Percentiles rank a stretch among this genome's conserved stretches.
Evolutionary conservation across 2,888 invertebrate species (phyloP).

Genomic region (Gandaritis pyraliata): DNA sequence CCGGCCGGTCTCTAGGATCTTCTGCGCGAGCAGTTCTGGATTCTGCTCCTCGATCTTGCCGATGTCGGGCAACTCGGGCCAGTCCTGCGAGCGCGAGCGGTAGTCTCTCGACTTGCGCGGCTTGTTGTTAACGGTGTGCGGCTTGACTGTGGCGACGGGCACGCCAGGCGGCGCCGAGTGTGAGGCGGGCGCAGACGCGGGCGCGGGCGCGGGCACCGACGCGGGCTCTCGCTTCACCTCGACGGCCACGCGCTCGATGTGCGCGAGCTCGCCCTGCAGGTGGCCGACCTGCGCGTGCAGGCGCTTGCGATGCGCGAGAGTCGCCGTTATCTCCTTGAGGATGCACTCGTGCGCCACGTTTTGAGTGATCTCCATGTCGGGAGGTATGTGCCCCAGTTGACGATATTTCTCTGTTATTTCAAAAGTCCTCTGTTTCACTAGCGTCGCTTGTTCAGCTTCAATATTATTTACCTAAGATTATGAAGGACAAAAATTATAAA

Average conservation of each 20-base stretch:
- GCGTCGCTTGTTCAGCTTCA: constrained; percentile 90
- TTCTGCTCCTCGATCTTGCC: constrained; percentile 96
- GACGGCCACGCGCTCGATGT: constrained; percentile 90
- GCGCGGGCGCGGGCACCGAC: constrained; percentile 10
- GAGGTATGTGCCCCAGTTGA: constrained; percentile 81
- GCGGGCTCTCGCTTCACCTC: constrained; percentile 56
- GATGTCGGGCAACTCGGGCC: constrained; percentile 95
- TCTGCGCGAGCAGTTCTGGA: constrained; percentile 94
- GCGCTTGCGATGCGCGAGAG: constrained; percentile 92
- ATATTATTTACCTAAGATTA: constrained; percentile 82
- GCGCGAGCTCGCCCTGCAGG: constrained; percentile 90
- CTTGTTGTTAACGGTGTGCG: constrained; percentile 76
- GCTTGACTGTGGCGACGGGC: constrained; percentile 76
- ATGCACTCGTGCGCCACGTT: constrained; percentile 91
- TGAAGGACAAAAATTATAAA: constrained; percentile 35
- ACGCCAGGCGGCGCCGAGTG: constrained; percentile 41
- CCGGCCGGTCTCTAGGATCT: constrained; percentile 94
- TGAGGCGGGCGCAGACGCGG: constrained; percentile 9
- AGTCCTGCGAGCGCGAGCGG: constrained; percentile 93
- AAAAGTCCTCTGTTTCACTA: constrained; percentile 89
- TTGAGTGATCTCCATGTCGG: constrained; percentile 86
- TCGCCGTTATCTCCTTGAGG: constrained; percentile 93
- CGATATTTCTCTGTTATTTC: constrained; percentile 90
- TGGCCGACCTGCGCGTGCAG: constrained; percentile 91
- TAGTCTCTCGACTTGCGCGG: constrained; percentile 86